Percentiles rank a stretch among this genome's conserved stretches.
These are phyloP conservation scores for Bufotes viridis DNA, from an alignment of 2,797 vertebrate species.

Conservation along the genomic window DNA sequence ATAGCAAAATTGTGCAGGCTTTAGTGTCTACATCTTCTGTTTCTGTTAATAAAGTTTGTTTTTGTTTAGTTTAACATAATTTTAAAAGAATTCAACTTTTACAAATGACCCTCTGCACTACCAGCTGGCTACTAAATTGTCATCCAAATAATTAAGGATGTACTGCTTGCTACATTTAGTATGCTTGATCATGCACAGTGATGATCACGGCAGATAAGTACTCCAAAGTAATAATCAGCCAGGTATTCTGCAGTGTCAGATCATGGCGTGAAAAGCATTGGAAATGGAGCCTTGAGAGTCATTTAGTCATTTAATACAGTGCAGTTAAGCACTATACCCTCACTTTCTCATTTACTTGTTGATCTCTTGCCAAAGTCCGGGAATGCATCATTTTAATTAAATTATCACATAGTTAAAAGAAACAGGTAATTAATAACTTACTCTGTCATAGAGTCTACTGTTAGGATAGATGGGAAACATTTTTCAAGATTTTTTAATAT, in stretches of 20 bases:
- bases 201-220: conserved; percentile 26
- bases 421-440: conserved; percentile 50
- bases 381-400: conserved; percentile 60
- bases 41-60: not conserved
- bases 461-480: conserved; percentile 25
- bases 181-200: conserved; percentile 10
- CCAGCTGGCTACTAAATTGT: not conserved
- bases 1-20: not conserved
- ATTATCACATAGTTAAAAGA: conserved; percentile 50
- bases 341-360: conserved; percentile 49
- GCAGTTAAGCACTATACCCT: conserved; percentile 33
- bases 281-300: conserved; percentile 39
- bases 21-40: not conserved
- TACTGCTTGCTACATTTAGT: not conserved
- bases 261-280: conserved; percentile 31
- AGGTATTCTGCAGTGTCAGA: conserved; percentile 51
- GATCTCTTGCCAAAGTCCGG: conserved; percentile 43
- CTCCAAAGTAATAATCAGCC: conserved; percentile 20
- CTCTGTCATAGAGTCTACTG: conserved; percentile 20
- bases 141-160: conserved; percentile 5
- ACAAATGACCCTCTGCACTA: conserved; percentile 11
- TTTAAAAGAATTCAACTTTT: not conserved
- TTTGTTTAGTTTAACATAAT: not conserved
- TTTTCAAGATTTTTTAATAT: conserved; percentile 21
- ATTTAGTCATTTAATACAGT: conserved; percentile 43